Base-by-base conservation (phyloP, 23 tunicate species). In the Corella eumyota region DNA sequence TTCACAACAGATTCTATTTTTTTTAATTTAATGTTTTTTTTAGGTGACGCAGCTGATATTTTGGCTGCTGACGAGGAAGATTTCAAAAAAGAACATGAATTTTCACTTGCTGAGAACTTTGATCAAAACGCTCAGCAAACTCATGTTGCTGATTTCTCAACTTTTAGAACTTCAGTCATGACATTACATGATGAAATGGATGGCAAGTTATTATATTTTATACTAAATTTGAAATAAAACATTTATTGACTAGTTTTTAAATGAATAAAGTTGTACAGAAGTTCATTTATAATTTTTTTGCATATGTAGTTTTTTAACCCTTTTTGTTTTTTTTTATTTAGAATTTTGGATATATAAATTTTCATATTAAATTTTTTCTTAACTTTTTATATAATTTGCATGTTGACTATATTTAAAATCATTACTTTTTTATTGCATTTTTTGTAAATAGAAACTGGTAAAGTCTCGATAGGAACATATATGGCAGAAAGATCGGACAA, bases 401-500 rank as follows among this genome's bases (percentile, higher is more conserved):
- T n/a, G n/a, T n/a, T n/a, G n/a, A n/a, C n/a, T n/a, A n/a, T n/a
- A n/a, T n/a, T n/a, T n/a, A n/a, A n/a, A n/a, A n/a, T n/a, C n/a
- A n/a, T n/a, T n/a, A n/a, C n/a, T n/a, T 52, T 6, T 19, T 17
- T 20, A 11, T 20, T 20, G 20, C 6, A 6, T 21, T 15, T 52
- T 6, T 3, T 29, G 33, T 2, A 22, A 22, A 22, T 28, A 34
- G 65, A 60, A 26, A 45, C 65, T 13, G 65, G 65, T 34, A 82
- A 82, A 45, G 52, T 82, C 2, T 82, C 92, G 19, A 82, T 84
- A 34, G 94, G 94, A 1, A 60, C 76, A 0, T 84, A 84, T 73
- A 84, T 84, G 63, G 83, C 77, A 1, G 79, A 47, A 57, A 71
- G 94, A 19, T 84, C 94, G 2, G 83, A 54, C 27, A 84, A 84